phyloP scores from a whole-genome alignment of 2,797 vertebrate species.

The Acanthis flammea region DNA sequence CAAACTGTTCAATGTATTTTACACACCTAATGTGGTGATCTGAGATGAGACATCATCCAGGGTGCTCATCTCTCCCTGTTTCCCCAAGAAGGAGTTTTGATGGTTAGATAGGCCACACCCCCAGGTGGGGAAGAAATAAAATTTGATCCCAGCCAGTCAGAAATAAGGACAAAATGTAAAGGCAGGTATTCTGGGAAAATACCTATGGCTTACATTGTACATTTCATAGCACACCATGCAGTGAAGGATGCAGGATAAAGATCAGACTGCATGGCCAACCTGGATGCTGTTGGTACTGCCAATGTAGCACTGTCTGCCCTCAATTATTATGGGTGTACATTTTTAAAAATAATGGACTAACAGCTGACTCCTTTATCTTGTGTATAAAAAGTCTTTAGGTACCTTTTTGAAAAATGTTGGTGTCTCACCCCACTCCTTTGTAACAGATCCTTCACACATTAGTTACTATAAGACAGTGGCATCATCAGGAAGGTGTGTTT shows the following conservation, averaged over 20 bases:
- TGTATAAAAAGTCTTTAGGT: background rate
- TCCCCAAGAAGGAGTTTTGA: background rate
- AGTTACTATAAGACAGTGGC: background rate
- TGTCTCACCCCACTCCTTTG: background rate
- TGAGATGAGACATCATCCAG: background rate
- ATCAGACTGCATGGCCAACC: background rate
- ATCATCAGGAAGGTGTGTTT: background rate
- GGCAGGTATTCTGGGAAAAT: background rate
- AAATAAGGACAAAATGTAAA: background rate
- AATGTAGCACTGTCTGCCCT: background rate
- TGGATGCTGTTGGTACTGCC: background rate
- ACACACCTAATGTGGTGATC: background rate
- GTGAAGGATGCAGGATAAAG: background rate
- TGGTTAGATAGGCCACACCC: background rate
- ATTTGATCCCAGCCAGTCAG: background rate
- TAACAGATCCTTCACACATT: background rate
- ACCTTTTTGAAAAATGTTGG: background rate
- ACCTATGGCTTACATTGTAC: background rate
- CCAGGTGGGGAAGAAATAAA: background rate
- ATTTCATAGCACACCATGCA: fast-evolving
- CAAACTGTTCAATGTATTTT: background rate
- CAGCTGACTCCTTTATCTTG: background rate
- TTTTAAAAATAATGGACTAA: background rate
- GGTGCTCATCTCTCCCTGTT: background rate
- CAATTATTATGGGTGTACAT: fast-evolving